These are phyloP conservation scores for Eudiplozoon nipponicum DNA, from an alignment of 2,888 invertebrate genomes.

Conservation along the genomic window DNA sequence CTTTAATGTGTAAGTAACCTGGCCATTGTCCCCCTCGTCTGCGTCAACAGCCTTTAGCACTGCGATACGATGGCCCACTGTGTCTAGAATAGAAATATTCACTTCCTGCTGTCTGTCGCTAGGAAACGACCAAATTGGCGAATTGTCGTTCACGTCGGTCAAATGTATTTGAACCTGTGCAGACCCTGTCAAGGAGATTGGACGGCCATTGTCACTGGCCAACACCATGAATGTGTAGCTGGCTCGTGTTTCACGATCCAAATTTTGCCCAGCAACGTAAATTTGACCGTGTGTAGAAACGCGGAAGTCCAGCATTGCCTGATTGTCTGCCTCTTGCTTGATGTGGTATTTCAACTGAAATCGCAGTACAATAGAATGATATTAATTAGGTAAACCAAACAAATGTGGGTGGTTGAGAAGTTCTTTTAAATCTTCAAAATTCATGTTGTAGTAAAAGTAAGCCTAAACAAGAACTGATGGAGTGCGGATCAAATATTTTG, in stretches of 20 bases:
- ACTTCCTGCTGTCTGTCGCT: slow-evolving; percentile 5
- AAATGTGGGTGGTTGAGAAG: no score
- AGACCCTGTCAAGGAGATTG: slow-evolving; percentile 7
- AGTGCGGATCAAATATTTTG: no score
- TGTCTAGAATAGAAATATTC: slow-evolving; percentile 10
- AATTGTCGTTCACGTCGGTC: slow-evolving; percentile 14
- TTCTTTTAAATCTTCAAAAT: no score
- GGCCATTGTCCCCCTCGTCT: slow-evolving; percentile 15
- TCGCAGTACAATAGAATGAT: background rate
- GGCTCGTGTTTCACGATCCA: slow-evolving; percentile 9
- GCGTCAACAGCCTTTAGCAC: slow-evolving; percentile 10
- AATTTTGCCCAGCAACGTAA: slow-evolving; percentile 4
- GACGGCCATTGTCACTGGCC: slow-evolving; percentile 11
- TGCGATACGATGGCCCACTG: slow-evolving; percentile 11
- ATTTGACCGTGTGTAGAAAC: slow-evolving; percentile 8
- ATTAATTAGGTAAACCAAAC: no score
- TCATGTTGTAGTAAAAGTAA: no score
- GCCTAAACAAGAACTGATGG: no score
- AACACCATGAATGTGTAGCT: slow-evolving; percentile 11
- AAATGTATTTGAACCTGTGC: slow-evolving; percentile 14
- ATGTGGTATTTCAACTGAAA: slow-evolving; percentile 4
- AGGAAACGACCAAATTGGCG: slow-evolving; percentile 14
- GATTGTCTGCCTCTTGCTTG: slow-evolving; percentile 8
- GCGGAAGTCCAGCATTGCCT: slow-evolving; percentile 5
- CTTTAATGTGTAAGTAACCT: slow-evolving; percentile 7